Evolutionary conservation across 2,888 invertebrate genomes (phyloP).

Genomic region (Anthophora plumipes): DNA sequence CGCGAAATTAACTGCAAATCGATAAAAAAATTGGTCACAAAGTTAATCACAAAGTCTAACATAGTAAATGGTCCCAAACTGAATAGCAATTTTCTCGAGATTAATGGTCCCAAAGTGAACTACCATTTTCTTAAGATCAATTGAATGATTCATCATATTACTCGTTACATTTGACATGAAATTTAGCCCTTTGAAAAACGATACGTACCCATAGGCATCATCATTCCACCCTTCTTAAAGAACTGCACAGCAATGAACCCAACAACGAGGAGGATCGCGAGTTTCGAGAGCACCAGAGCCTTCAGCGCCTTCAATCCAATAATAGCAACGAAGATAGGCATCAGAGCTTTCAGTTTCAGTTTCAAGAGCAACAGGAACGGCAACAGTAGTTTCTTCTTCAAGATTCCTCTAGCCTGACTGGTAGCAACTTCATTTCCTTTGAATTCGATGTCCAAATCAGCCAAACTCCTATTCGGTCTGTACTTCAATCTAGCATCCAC

Average conservation of each 20-base stretch:
- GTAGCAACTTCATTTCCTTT: constrained; percentile 77
- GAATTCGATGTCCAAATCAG: constrained; percentile 84
- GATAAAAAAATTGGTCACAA: too few relatives aligned
- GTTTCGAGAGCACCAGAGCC: constrained; percentile 93
- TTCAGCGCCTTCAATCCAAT: constrained; percentile 93
- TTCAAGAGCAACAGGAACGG: constrained; percentile 92
- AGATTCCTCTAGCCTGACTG: constrained; percentile 88
- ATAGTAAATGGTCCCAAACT: too few relatives aligned
- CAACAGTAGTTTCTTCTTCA: constrained; percentile 93
- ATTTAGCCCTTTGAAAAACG: too few relatives aligned
- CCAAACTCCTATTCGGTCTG: constrained; percentile 81
- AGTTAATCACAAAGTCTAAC: too few relatives aligned
- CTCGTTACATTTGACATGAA: too few relatives aligned
- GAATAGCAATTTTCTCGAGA: too few relatives aligned
- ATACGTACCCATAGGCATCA: constrained; percentile 80
- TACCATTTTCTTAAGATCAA: too few relatives aligned
- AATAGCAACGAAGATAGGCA: constrained; percentile 92
- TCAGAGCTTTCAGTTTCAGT: constrained; percentile 92
- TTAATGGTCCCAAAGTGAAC: too few relatives aligned
- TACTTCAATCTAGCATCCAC: constrained; percentile 80
- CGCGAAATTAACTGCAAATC: too few relatives aligned
- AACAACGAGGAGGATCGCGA: constrained; percentile 92
- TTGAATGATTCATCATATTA: too few relatives aligned
- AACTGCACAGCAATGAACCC: constrained; percentile 93
- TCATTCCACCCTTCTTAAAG: constrained; percentile 90